A percentile compares a stretch with the other conserved stretches of the same genome.
These are phyloP conservation scores for Sminthurides aquaticus DNA, from an alignment of 2,888 invertebrate genomes.

Conservation along the genomic window DNA sequence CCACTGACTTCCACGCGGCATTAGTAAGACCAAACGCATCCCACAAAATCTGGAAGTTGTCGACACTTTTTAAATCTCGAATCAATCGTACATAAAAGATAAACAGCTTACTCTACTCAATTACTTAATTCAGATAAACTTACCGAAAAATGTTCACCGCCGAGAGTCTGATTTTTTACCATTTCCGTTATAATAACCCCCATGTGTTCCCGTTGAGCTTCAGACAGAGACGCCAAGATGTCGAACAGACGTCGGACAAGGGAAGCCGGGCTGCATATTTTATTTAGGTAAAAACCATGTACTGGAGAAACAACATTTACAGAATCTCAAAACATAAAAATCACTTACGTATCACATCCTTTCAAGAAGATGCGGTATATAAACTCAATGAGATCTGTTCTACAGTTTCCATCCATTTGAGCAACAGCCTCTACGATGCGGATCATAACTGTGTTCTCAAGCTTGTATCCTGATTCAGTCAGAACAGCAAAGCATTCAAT, in stretches of 20 bases:
- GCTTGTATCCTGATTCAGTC: constrained; percentile 25
- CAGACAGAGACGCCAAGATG: constrained; percentile 23
- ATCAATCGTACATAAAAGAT: no score
- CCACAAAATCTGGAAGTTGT: constrained; percentile 27
- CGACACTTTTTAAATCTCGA: no score
- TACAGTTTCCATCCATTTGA: constrained; percentile 25
- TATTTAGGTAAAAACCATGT: background rate
- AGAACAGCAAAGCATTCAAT: constrained; percentile 31
- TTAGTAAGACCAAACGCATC: constrained; percentile 32
- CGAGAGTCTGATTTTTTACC: constrained; percentile 19
- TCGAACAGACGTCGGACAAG: constrained; percentile 13
- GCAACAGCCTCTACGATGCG: constrained; percentile 33
- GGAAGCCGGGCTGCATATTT: background rate
- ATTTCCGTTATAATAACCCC: constrained; percentile 29
- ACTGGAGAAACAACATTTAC: no score
- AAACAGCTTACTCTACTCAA: no score
- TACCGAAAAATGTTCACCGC: constrained; percentile 23
- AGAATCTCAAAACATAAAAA: background rate
- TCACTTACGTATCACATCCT: constrained; percentile 15
- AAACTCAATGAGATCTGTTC: constrained; percentile 25
- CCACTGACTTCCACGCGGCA: constrained; percentile 24
- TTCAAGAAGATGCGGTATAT: constrained; percentile 29
- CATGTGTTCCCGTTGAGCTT: constrained; percentile 29
- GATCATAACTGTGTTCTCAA: constrained; percentile 19
- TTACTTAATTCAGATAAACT: background rate